Evolutionary conservation across 2,113 vertebrate species (phyloP).

Genomic region (Neotoma lepida): DNA sequence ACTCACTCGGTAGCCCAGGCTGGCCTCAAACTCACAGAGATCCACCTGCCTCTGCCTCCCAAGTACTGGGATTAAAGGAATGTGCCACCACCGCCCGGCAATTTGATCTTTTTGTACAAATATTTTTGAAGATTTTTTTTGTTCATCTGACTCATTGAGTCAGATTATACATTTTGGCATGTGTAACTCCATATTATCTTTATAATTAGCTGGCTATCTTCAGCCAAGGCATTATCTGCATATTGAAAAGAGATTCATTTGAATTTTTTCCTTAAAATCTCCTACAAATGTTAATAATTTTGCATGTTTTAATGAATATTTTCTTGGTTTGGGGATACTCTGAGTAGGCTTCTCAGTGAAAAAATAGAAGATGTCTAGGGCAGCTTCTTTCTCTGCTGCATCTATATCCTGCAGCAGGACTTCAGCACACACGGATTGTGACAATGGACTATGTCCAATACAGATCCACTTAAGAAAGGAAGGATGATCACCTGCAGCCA

Average conservation of each 20-base stretch:
- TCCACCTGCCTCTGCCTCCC: no score
- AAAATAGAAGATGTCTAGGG: not conserved
- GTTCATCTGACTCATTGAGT: not conserved
- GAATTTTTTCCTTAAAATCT: not conserved
- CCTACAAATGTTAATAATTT: not conserved
- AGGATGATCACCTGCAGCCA: not conserved
- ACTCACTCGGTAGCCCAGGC: no score
- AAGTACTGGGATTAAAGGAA: no score
- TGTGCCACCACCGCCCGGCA: no score
- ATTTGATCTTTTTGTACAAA: constrained; percentile 37
- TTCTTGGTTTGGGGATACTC: not conserved
- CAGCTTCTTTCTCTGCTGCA: not conserved
- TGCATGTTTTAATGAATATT: not conserved
- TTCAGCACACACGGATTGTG: not conserved
- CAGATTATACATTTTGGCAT: not conserved
- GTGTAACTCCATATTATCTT: not conserved
- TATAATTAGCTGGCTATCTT: not conserved
- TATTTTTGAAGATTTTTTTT: not conserved
- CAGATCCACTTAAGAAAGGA: not conserved
- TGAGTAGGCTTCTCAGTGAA: not conserved
- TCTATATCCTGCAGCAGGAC: not conserved
- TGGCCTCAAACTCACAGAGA: no score
- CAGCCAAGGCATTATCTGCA: not conserved
- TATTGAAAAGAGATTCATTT: not conserved
- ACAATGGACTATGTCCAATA: not conserved